phyloP scores from a whole-genome alignment of 2,888 invertebrate genomes.

The Acheta domesticus region DNA sequence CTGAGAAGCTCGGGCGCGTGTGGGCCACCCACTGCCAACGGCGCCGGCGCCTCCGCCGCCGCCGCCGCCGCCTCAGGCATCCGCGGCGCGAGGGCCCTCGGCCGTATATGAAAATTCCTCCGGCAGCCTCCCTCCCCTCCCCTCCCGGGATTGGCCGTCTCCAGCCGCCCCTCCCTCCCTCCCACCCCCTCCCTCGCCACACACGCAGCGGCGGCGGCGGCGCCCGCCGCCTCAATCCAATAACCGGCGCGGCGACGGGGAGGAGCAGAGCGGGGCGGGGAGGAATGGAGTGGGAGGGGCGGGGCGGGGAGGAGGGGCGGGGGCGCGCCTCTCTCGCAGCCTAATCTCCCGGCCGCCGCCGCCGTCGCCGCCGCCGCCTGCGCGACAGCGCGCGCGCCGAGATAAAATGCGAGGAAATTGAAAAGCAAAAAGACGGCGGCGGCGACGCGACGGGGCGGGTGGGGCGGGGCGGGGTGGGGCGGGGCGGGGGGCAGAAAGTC shows the following conservation, averaged over 20 bases:
- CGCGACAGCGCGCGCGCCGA: background rate
- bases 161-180: background rate
- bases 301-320: background rate
- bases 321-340: background rate
- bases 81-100: background rate
- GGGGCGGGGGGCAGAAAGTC: background rate
- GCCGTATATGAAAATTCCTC: background rate
- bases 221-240: background rate
- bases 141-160: background rate
- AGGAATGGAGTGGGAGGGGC: too few relatives aligned
- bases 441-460: background rate
- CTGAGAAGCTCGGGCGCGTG: too few relatives aligned
- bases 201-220: background rate
- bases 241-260: background rate
- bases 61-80: background rate
- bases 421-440: background rate
- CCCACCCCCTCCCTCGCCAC: background rate
- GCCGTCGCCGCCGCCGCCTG: background rate
- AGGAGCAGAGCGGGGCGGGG: too few relatives aligned
- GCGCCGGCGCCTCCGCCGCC: background rate
- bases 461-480: background rate
- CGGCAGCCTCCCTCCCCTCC: background rate
- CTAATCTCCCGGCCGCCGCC: background rate
- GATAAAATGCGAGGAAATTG: conserved; percentile 18
- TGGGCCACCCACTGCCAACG: too few relatives aligned